Evolutionary conservation across 2,888 invertebrate species (phyloP), one percentile per base, ranked within the genome.

Genomic region (Odontocolon sp.): DNA sequence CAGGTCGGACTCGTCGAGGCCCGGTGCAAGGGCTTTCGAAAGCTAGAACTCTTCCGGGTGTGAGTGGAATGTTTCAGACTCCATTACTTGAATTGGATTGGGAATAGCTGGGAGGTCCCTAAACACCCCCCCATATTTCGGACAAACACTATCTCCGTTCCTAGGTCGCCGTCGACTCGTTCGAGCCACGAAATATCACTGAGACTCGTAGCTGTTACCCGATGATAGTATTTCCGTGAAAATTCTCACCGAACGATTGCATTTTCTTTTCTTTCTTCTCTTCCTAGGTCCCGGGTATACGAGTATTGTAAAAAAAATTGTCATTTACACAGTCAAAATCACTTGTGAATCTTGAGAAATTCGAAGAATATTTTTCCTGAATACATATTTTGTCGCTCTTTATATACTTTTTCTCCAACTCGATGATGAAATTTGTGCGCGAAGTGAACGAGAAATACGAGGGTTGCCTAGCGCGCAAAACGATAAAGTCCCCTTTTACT

Each of bases 11-110:
- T 52, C 28, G 57, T 42, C 66, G 69, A 56, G 73, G 23, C 61
- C 54, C 45, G 61, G 50, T 64, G 66, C 63, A 50, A 33, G 42
- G 57, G 50, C 56, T 63, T 36, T 33, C 40, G 31, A 66, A 61
- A 61, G 33, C 68, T 63, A 63, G 36, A 63, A 63, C 40, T 67
- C 47, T 18, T 16, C 38, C 66, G 67, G 61, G 80, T 78, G 81
- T 80, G 81, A 82, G 82, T 74, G 77, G 78, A 85, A 87, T 88
- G 87, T 87, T 88, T 88, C 85, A 83, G 87, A 86, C 86, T 88
- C 88, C 87, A 88, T 89, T 88, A 87, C 87, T 86, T 78, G 86
- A 85, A 89, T 89, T 89, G 88, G 81, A 85, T 85, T 87, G 88
- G 89, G 87, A 89, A 87, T 89, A 88, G 72, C 67, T 69, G 71